Percentiles rank a stretch among this genome's conserved stretches.
phyloP scores from a whole-genome alignment of 2,113 vertebrate species.

The Ciconia stormi region DNA sequence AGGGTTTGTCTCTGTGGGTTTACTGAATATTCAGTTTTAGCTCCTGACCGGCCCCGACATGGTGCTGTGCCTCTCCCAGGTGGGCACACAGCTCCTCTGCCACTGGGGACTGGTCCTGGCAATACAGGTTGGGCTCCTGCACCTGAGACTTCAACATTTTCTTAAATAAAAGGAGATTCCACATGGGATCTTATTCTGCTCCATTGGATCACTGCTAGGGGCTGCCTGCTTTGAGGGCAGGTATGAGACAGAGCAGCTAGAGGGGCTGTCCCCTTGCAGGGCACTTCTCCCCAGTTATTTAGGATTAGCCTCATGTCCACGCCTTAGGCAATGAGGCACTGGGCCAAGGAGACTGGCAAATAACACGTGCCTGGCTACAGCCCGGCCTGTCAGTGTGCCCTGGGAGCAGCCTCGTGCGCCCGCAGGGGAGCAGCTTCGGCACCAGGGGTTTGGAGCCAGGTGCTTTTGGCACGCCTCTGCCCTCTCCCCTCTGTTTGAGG shows the following conservation, averaged over 20 bases:
- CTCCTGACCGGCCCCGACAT: neutral
- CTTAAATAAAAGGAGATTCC: neutral
- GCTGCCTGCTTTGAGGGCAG: neutral
- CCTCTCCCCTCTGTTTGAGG: neutral
- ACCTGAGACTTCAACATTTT: neutral
- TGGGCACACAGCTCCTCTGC: neutral
- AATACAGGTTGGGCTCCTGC: neutral
- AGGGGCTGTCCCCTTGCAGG: neutral
- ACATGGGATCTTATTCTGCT: fast-evolving
- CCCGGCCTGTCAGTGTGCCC: fast-evolving
- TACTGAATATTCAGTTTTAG: neutral
- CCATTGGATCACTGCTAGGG: neutral
- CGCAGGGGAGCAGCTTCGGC: fast-evolving
- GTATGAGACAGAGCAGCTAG: neutral
- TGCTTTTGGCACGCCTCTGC: neutral
- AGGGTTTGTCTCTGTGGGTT: neutral
- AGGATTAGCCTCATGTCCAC: neutral
- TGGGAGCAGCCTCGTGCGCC: neutral
- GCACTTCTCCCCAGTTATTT: neutral
- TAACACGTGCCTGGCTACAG: neutral
- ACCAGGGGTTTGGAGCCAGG: neutral
- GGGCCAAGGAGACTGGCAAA: neutral
- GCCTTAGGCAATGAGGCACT: neutral
- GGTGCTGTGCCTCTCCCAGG: fast-evolving
- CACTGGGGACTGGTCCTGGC: neutral